These are phyloP conservation scores for Porites cylindrica DNA, from an alignment of 92 coral and sea anemone species.

Conservation along the genomic window DNA sequence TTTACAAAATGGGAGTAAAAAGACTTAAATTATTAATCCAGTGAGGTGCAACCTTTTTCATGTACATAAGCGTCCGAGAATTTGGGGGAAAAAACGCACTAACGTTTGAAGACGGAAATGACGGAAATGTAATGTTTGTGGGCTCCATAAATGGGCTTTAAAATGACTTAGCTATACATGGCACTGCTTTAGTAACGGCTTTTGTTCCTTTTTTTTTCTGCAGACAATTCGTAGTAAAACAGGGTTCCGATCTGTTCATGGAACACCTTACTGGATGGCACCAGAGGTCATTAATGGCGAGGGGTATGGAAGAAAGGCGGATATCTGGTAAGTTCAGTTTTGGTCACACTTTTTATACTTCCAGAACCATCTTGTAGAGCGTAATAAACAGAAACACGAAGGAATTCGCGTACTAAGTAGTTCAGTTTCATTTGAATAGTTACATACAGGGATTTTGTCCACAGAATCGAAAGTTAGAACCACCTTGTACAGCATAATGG, in stretches of 20 bases:
- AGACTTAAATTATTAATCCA: no score
- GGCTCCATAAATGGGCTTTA: no score
- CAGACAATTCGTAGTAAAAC: conserved; percentile 99
- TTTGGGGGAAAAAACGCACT: no score
- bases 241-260: conserved; percentile 97
- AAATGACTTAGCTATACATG: no score
- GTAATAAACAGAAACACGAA: background rate
- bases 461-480: background rate
- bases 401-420: background rate
- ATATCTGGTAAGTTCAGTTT: conserved; percentile 80
- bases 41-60: no score
- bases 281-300: conserved; percentile 99
- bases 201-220: background rate
- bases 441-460: background rate
- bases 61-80: no score
- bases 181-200: background rate
- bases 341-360: no score
- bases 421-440: background rate
- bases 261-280: conserved; percentile 99
- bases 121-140: no score
- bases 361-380: background rate
- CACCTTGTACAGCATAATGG: background rate
- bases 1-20: no score
- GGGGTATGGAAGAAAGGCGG: conserved; percentile 98
- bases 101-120: no score